These are phyloP conservation scores for Myrmecophaga tridactyla DNA, from an alignment of 2,113 vertebrate genomes.

Conservation along the genomic window DNA sequence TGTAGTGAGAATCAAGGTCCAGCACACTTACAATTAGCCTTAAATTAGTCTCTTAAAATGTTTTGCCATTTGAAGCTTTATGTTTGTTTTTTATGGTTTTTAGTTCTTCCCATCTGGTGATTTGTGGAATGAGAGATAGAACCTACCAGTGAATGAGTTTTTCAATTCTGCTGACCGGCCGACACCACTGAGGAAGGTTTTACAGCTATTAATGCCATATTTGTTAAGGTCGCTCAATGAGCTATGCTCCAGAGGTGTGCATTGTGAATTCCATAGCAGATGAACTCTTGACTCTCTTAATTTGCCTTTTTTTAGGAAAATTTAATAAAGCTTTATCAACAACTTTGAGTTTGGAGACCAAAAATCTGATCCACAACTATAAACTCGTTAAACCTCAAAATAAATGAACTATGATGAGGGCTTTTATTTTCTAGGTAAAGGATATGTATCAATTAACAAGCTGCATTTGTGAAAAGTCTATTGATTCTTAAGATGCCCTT, in stretches of 20 bases:
- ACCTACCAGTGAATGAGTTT: neutral
- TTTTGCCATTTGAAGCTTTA: neutral
- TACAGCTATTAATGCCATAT: neutral
- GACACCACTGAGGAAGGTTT: neutral
- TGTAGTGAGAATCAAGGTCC: neutral
- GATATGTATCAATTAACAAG: neutral
- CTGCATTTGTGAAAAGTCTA: neutral
- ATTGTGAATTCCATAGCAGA: neutral
- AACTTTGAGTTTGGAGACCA: neutral
- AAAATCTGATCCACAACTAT: neutral
- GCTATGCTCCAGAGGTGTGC: neutral
- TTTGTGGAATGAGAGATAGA: neutral
- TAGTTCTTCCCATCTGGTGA: neutral
- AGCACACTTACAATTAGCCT: neutral
- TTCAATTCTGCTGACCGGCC: neutral
- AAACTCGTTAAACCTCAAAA: neutral
- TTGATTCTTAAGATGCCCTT: neutral
- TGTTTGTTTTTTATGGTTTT: neutral
- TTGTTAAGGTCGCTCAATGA: neutral
- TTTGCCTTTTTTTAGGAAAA: neutral
- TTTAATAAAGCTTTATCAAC: neutral
- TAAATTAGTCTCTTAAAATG: neutral
- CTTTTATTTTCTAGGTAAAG: neutral
- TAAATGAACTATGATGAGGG: neutral
- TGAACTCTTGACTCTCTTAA: neutral